phyloP scores from a whole-genome alignment of 2,888 invertebrate genomes.

The Escarpia spicata region DNA sequence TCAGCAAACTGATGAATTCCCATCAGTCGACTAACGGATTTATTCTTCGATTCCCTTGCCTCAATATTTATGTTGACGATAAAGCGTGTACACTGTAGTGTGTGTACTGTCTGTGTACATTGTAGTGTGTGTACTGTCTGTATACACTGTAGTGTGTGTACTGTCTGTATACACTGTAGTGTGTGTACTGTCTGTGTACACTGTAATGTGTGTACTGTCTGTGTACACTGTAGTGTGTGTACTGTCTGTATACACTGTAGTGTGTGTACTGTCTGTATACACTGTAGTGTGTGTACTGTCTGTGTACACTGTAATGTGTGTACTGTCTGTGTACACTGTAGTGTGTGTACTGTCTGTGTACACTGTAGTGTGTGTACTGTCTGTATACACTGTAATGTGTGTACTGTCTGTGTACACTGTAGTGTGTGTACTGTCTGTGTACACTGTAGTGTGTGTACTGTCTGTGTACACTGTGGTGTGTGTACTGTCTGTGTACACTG shows the following conservation, averaged over 20 bases:
- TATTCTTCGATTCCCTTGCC: background rate
- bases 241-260: background rate
- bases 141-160: background rate
- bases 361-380: background rate
- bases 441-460: background rate
- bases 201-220: background rate
- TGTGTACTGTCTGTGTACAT: background rate
- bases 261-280: background rate
- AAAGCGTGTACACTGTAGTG: background rate
- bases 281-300: background rate
- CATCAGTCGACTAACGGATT: background rate
- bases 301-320: background rate
- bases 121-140: background rate
- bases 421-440: background rate
- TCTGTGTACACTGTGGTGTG: background rate
- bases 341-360: background rate
- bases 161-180: background rate
- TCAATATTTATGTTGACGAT: background rate
- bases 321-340: background rate
- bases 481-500: background rate
- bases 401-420: background rate
- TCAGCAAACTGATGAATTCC: background rate
- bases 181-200: background rate
- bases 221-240: background rate
- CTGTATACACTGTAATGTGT: background rate